These are phyloP conservation scores for Clitarchus hookeri DNA, from an alignment of 2,888 invertebrate species.

Conservation along the genomic window DNA sequence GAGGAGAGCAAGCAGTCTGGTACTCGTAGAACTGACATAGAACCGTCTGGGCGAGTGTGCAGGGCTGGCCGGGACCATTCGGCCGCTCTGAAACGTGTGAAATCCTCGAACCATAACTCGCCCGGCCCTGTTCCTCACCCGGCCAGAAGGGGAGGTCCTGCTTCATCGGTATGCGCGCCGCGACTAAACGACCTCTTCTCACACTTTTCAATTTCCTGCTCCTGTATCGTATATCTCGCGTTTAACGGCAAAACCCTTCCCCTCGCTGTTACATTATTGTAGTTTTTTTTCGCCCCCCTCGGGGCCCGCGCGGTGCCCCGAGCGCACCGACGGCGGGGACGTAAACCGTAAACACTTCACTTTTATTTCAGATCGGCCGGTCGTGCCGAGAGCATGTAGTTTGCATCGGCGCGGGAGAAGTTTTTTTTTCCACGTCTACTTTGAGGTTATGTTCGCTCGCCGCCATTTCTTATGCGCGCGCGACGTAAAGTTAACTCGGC, in stretches of 20 bases:
- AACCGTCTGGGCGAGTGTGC: too few species aligned
- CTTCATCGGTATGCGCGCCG: background rate
- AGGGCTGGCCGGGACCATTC: too few species aligned
- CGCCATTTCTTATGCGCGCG: slow-evolving; percentile 10
- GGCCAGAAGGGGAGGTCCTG: too few species aligned
- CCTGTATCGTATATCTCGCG: slow-evolving; percentile 35
- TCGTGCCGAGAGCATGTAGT: background rate
- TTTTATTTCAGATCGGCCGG: slow-evolving; percentile 9
- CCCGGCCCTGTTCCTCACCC: too few species aligned
- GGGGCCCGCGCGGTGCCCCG: background rate
- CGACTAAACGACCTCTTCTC: slow-evolving; percentile 24
- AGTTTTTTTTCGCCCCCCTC: background rate
- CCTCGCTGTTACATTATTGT: background rate
- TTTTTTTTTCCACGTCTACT: background rate
- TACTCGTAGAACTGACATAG: too few species aligned
- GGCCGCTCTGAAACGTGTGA: too few species aligned
- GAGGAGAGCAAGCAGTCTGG: too few species aligned
- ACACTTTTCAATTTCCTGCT: slow-evolving; percentile 37
- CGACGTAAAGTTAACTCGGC: background rate
- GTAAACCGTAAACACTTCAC: background rate
- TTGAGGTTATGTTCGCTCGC: slow-evolving; percentile 18
- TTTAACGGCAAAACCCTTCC: slow-evolving; percentile 32
- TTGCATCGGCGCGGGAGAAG: background rate
- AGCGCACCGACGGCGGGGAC: background rate
- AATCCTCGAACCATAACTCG: too few species aligned